These are phyloP conservation scores for Psittacula echo DNA, from an alignment of 2,797 vertebrate species.

Conservation along the genomic window DNA sequence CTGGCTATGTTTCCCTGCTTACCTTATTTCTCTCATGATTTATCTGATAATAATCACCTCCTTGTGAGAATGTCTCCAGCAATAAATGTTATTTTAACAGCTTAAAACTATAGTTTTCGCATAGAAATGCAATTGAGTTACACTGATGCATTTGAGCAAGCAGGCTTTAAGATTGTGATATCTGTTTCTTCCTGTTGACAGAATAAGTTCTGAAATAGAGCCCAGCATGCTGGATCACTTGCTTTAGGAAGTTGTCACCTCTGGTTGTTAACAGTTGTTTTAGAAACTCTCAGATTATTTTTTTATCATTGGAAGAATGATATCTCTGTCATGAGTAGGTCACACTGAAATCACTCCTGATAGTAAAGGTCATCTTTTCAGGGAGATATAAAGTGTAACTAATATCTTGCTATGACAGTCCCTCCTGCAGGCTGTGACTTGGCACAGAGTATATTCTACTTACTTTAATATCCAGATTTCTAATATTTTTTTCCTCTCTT, in stretches of 20 bases:
- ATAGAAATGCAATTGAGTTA: neutral
- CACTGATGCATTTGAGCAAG: neutral
- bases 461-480: neutral
- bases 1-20: neutral
- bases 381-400: neutral
- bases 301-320: neutral
- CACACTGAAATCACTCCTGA: neutral
- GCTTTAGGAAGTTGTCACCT: neutral
- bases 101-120: neutral
- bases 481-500: neutral
- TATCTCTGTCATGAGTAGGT: neutral
- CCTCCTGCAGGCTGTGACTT: neutral
- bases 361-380: neutral
- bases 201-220: neutral
- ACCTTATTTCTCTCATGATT: neutral
- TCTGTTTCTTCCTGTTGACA: neutral
- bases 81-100: neutral
- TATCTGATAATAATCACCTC: neutral
- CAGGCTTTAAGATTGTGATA: neutral
- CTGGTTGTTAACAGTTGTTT: neutral
- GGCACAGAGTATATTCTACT: neutral
- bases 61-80: neutral
- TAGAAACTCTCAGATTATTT: neutral
- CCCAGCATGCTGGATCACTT: neutral
- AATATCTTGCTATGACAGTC: neutral